phyloP scores from a whole-genome alignment of 2,797 vertebrate genomes.

The Geotrypetes seraphini region DNA sequence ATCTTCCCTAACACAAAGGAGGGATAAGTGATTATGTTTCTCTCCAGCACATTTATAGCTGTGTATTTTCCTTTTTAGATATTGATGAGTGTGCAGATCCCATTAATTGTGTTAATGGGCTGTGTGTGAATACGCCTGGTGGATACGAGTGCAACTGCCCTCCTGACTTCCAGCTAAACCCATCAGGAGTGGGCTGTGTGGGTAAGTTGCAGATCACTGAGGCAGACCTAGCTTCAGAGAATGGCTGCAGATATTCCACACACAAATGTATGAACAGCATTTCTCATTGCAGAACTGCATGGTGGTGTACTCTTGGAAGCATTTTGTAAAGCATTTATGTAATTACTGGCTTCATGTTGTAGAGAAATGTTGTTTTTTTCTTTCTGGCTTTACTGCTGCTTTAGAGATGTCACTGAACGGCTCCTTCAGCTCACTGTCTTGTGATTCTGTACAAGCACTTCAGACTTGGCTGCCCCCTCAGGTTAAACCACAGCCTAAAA shows the following conservation, averaged over 20 bases:
- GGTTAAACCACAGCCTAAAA: background rate
- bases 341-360: background rate
- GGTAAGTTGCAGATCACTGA: slow-evolving; percentile 42
- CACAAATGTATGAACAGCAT: background rate
- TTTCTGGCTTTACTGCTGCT: background rate
- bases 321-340: no score
- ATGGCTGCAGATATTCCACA: background rate
- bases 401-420: background rate
- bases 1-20: no score
- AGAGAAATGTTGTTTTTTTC: background rate
- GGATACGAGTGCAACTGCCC: slow-evolving; percentile 72
- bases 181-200: slow-evolving; percentile 69
- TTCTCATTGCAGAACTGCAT: no score
- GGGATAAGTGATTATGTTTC: no score
- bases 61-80: no score
- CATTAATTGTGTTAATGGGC: slow-evolving; percentile 69
- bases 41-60: no score
- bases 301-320: no score
- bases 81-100: slow-evolving; percentile 69
- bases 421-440: no score
- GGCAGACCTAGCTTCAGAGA: background rate
- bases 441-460: background rate
- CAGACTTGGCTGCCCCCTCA: background rate
- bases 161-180: slow-evolving; percentile 68
- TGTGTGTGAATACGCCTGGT: slow-evolving; percentile 68